A percentile compares a stretch with the other conserved stretches of the same genome.
Evolutionary conservation across 2,888 invertebrate species (phyloP).

Genomic region (Aporophyla nigra): DNA sequence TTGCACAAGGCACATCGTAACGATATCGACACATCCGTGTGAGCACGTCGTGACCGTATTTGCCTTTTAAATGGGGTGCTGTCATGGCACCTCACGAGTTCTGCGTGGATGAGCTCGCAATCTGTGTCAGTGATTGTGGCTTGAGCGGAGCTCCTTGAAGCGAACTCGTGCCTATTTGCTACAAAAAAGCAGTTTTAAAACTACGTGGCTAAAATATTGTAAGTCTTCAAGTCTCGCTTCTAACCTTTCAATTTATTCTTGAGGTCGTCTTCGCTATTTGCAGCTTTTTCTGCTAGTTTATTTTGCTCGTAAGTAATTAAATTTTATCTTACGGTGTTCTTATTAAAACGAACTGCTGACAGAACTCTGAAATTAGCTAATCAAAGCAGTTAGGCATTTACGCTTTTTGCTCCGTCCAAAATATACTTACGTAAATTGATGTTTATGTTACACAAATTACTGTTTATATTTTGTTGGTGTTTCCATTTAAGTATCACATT

Average conservation of each 20-base stretch:
- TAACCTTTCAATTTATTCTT: conserved; percentile 28
- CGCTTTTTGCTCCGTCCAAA: conserved; percentile 21
- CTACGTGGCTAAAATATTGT: conserved; percentile 37
- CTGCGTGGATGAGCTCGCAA: conserved; percentile 83
- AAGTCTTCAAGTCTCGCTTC: conserved; percentile 6
- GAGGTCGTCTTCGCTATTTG: conserved; percentile 21
- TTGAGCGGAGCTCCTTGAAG: conserved; percentile 69
- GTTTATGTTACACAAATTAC: conserved; percentile 47
- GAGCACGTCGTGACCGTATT: conserved; percentile 86
- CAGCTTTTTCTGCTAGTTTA: conserved; percentile 16
- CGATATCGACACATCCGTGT: conserved; percentile 78
- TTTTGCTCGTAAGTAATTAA: conserved; percentile 10
- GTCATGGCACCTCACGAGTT: conserved; percentile 85
- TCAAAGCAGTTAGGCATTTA: conserved; percentile 42
- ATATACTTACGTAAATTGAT: conserved; percentile 26
- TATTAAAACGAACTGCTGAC: conserved; percentile 28
- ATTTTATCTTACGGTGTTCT: conserved; percentile 37
- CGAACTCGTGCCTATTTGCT: conserved; percentile 45
- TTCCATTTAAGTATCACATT: conserved; percentile 40
- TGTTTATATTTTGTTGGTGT: conserved; percentile 17
- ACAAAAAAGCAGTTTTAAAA: conserved; percentile 55
- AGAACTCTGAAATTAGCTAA: conserved; percentile 34
- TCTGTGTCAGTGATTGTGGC: conserved; percentile 83
- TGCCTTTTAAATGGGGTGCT: conserved; percentile 86
- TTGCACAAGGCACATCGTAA: conserved; percentile 76